Base-by-base conservation (phyloP, 2,888 invertebrate species). In the Spicauda simplicius region DNA sequence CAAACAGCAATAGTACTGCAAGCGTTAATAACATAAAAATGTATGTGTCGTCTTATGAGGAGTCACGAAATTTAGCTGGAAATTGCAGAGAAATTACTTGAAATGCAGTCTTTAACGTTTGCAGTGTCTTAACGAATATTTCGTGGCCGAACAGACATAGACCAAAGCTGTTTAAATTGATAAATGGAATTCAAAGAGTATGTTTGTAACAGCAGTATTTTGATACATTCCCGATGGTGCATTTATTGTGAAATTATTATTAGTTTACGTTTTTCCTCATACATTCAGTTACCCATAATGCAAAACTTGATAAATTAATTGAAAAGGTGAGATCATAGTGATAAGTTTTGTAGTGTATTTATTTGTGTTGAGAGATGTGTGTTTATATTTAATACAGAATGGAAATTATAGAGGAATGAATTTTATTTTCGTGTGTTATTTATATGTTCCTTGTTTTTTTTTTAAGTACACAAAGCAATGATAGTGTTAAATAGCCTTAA, bases 331-430 rank as follows among this genome's bases (percentile, higher is more conserved):
- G 58, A 60, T 45, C 70, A 71, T 75, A 74, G 72, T 71, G 61
- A 63, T 73, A 72, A 73, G 73, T 81, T 83, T 82, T 81, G 74
- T 85, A 81, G 79, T 78, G 82, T 87, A 87, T 88, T 87, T 89
- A 87, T 85, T 84, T 86, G 80, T 88, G 84, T 87, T 80, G 79
- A 80, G 76, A 80, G 78, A 84, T 88, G 85, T 85, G 84, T 84
- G 80, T 85, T 82, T 80, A 77, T 79, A 80, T 80, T 76, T 76
- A 77, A 81, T 76, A 75, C 68, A 68, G 76, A 79, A 76, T 79
- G 71, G 54, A 71, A 72, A 77, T 71, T 73, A 72, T 69, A 74
- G 74, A 73, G 70, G 70, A 74, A 73, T 71, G 71, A 72, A 61
- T 71, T 72, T 77, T 71, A 61, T 66, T 64, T 64, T 59, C 50